A percentile compares a stretch with the other conserved stretches of the same genome.
These are phyloP conservation scores for Dryoscopus gambensis DNA, from an alignment of 2,113 vertebrate genomes.

Conservation along the genomic window DNA sequence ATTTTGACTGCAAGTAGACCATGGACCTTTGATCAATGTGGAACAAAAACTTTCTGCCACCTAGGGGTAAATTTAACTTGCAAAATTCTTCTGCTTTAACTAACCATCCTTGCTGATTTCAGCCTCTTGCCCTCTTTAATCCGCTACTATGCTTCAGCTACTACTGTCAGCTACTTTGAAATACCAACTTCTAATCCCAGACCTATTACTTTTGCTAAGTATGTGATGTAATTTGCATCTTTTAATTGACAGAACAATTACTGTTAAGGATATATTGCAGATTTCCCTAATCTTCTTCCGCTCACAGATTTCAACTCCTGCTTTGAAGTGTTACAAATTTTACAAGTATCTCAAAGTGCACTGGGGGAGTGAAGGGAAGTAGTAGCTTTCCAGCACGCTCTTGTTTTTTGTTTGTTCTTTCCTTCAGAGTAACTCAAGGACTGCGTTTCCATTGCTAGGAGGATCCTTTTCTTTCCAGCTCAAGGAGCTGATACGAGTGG, in stretches of 20 bases:
- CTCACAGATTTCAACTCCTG: not conserved
- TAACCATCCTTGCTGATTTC: not conserved
- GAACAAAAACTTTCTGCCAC: not conserved
- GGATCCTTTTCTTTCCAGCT: not conserved
- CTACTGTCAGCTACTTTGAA: slow-evolving; percentile 1
- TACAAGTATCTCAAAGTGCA: not conserved
- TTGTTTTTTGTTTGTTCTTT: not conserved
- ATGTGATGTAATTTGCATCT: not conserved
- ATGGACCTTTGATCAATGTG: not conserved
- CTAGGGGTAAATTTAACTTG: not conserved
- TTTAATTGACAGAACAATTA: slow-evolving; percentile 20
- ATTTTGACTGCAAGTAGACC: not conserved
- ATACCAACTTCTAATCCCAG: not conserved
- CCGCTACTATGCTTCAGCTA: not conserved
- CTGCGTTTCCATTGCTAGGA: not conserved
- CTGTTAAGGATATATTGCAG: slow-evolving; percentile 1
- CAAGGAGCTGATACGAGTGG: not conserved
- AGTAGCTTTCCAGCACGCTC: not conserved
- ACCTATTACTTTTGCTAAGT: not conserved
- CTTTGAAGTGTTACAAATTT: slow-evolving; percentile 10
- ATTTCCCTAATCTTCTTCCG: slow-evolving; percentile 42
- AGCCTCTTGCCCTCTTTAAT: slow-evolving; percentile 7
- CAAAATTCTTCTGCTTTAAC: not conserved
- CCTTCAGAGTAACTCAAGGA: not conserved
- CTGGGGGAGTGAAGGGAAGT: not conserved